These are phyloP conservation scores for Antheraea mylitta DNA, from an alignment of 1,140 invertebrate genomes.

Conservation along the genomic window DNA sequence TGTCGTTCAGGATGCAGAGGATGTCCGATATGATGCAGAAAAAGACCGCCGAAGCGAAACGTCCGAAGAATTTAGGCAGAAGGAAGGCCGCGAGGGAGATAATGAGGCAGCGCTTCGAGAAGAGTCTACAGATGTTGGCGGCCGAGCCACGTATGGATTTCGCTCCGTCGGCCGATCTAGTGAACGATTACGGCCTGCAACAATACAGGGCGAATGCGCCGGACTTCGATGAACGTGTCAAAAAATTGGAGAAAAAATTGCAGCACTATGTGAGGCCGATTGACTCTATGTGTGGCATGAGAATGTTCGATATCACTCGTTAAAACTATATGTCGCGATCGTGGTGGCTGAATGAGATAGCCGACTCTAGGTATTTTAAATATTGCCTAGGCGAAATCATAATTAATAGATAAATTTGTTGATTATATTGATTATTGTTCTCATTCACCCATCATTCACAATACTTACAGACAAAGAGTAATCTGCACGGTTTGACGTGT, in stretches of 20 bases:
- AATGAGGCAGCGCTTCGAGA: conserved; percentile 60
- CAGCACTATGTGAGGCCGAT: conserved; percentile 67
- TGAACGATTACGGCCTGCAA: conserved; percentile 70
- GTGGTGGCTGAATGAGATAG: conserved; percentile 11
- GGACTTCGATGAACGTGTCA: conserved; percentile 61
- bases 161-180: conserved; percentile 47
- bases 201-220: conserved; percentile 78
- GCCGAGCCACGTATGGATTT: conserved; percentile 49
- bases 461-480: background rate
- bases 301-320: conserved; percentile 16
- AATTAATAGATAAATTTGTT: no score
- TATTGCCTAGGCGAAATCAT: no score
- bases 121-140: conserved; percentile 62
- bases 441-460: background rate
- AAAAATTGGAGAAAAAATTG: conserved; percentile 58
- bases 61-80: conserved; percentile 42
- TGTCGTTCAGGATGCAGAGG: conserved; percentile 56
- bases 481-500: conserved; percentile 3
- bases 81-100: conserved; percentile 57
- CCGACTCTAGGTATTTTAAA: background rate
- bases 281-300: conserved; percentile 58
- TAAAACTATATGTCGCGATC: background rate
- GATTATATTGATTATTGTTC: background rate
- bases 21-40: conserved; percentile 59
- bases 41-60: conserved; percentile 40